Evolutionary conservation across 2,888 invertebrate species (phyloP).

Genomic region (Resseliella maxima): DNA sequence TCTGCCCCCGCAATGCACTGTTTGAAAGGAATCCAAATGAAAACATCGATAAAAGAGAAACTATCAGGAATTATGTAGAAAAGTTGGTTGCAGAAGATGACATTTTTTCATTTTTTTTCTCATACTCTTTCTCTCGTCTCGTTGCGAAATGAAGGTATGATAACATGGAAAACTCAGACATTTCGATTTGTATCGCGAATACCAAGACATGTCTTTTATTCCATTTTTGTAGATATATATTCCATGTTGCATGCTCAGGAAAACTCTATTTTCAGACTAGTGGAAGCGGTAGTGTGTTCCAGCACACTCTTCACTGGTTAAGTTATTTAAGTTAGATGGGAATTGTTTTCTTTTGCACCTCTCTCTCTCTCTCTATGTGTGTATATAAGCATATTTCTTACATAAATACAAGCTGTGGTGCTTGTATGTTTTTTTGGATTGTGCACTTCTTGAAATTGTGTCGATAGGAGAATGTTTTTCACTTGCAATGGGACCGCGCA

Average conservation of each 20-base stretch:
- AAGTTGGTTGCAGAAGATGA: conserved; percentile 22
- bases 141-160: neutral
- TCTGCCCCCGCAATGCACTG: neutral
- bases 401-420: neutral
- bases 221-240: neutral
- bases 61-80: conserved; percentile 39
- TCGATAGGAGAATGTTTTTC: conserved; percentile 24
- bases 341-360: conserved; percentile 23
- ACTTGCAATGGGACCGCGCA: neutral
- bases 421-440: neutral
- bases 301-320: conserved; percentile 41
- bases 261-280: neutral
- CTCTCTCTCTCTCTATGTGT: neutral
- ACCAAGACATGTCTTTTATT: neutral
- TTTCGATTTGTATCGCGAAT: conserved; percentile 49
- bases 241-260: neutral
- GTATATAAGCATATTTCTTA: neutral
- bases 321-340: conserved; percentile 42
- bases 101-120: neutral
- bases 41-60: conserved; percentile 51
- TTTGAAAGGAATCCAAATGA: conserved; percentile 18
- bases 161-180: conserved; percentile 9
- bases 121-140: neutral
- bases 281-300: conserved; percentile 19
- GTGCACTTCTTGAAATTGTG: conserved; percentile 36